Base-by-base conservation (phyloP, 2,888 invertebrate genomes). In the Mesorhabditis spiculigera region DNA sequence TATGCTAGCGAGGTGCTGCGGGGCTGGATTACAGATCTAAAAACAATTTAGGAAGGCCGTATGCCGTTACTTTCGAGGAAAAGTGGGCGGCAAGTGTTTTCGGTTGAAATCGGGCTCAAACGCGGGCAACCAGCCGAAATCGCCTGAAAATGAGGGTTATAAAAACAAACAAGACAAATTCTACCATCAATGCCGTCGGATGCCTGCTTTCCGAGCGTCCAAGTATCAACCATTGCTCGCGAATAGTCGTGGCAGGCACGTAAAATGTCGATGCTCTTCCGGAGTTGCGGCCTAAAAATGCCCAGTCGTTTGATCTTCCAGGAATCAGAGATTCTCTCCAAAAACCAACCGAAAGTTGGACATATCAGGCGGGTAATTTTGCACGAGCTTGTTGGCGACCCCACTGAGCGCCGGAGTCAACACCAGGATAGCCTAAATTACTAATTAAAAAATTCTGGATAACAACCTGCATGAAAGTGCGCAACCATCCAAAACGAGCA, bases 91-190 rank as follows among this genome's bases (percentile, higher is more conserved):
- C 69, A 97, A 89, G 67, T 95, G 89, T 63, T 95, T 90, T 87
- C 95, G 95, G 88, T 97, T 97, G 64, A 95, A 92, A 87, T 94
- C 91, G 4, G 95, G 94, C 85, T 96, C 95, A 88, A 97, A 97
- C 0, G 96, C 96, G 90, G 93, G 82, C 42, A 88, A 64, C 81
- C 82, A 81, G 0, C 45, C 65, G 71, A 69, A 82, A 69, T 78
- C 71, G 2, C 75, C 80, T 77, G 67, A 13, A 72, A 65, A 45
- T 43, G 28, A 41, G n/a, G 42, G 8, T 66, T 10, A 16, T 16
- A 66, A 16, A 66, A 43, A 43, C 45, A 66, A 13, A 42, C 8
- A 43, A 8, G 43, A 43, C 6, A 66, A 66, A 66, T 28, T 28
- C 13, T 43, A 66, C 66, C 16, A 13, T 66, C 45, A 66, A 13